phyloP scores from a whole-genome alignment of 2,113 vertebrate genomes.

The Seriola quinqueradiata region DNA sequence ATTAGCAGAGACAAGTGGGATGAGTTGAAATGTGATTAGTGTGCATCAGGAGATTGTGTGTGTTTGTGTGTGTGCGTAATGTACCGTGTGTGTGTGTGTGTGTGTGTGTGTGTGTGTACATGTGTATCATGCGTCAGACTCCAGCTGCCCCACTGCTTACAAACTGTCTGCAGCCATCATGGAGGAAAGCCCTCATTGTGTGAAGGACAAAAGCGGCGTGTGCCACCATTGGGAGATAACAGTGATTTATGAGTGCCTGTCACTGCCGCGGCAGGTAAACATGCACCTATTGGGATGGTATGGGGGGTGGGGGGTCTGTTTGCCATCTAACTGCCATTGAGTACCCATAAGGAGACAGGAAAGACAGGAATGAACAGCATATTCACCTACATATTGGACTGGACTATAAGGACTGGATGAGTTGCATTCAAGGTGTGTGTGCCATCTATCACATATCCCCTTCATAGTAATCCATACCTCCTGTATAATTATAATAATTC shows the following conservation, averaged over 20 bases:
- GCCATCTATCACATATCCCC: background rate
- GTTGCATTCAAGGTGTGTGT: background rate
- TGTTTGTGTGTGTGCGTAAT: slow-evolving; percentile 1
- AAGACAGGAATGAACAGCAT: slow-evolving; percentile 24
- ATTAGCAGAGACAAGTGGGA: slow-evolving; percentile 15
- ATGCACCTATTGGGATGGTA: slow-evolving; percentile 57
- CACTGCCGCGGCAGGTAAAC: slow-evolving; percentile 77
- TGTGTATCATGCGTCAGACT: slow-evolving; percentile 30
- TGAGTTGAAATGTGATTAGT: slow-evolving; percentile 23
- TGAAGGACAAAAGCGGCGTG: slow-evolving; percentile 81
- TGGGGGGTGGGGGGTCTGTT: slow-evolving; percentile 43
- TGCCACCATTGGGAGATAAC: slow-evolving; percentile 81
- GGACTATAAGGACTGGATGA: background rate
- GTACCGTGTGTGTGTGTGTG: background rate
- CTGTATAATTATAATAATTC: too few species aligned
- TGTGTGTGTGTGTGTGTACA: slow-evolving; percentile 4
- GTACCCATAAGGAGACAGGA: slow-evolving; percentile 33
- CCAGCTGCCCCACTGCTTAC: slow-evolving; percentile 59
- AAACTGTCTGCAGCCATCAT: slow-evolving; percentile 71
- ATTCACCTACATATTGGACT: slow-evolving; percentile 27
- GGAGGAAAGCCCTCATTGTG: slow-evolving; percentile 74
- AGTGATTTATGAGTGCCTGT: slow-evolving; percentile 86
- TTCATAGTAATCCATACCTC: background rate
- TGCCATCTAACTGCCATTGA: slow-evolving; percentile 42
- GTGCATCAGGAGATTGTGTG: background rate